Percentiles rank a stretch among this genome's conserved stretches.
phyloP scores from a whole-genome alignment of 1,140 invertebrate species.

The Solen grandis region DNA sequence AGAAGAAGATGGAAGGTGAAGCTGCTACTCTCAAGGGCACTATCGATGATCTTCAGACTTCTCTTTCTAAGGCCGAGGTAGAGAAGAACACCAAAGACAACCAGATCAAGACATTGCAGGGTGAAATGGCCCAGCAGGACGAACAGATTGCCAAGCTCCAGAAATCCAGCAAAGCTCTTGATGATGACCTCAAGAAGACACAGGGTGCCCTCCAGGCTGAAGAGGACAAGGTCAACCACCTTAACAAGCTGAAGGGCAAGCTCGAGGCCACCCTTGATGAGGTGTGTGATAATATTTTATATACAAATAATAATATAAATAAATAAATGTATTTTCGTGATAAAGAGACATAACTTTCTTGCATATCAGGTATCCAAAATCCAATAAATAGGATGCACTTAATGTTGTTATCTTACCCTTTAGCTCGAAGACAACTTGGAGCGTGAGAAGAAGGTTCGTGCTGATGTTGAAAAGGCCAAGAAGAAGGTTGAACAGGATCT shows the following conservation, averaged over 20 bases:
- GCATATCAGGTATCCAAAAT: no score
- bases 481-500: conserved; percentile 96
- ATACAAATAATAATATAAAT: no score
- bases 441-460: conserved; percentile 98
- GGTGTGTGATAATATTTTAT: conserved; percentile 47
- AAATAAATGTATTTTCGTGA: no score
- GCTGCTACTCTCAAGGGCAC: conserved; percentile 95
- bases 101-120: conserved; percentile 98
- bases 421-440: conserved; percentile 96
- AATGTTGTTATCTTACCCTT: no score
- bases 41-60: conserved; percentile 95
- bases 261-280: conserved; percentile 98
- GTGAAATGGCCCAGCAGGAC: conserved; percentile 96
- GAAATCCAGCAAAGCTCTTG: conserved; percentile 98
- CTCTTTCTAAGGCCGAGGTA: conserved; percentile 91
- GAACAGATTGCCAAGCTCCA: conserved; percentile 99
- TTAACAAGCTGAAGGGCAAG: conserved; percentile 99
- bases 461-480: conserved; percentile 97
- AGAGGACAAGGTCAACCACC: conserved; percentile 99
- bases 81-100: conserved; percentile 91
- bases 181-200: conserved; percentile 96
- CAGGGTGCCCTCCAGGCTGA: conserved; percentile 96
- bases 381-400: no score
- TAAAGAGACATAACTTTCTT: no score
- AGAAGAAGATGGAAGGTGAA: conserved; percentile 98